These are phyloP conservation scores for Steinernema hermaphroditum DNA, from an alignment of 2,888 invertebrate species.

Conservation along the genomic window DNA sequence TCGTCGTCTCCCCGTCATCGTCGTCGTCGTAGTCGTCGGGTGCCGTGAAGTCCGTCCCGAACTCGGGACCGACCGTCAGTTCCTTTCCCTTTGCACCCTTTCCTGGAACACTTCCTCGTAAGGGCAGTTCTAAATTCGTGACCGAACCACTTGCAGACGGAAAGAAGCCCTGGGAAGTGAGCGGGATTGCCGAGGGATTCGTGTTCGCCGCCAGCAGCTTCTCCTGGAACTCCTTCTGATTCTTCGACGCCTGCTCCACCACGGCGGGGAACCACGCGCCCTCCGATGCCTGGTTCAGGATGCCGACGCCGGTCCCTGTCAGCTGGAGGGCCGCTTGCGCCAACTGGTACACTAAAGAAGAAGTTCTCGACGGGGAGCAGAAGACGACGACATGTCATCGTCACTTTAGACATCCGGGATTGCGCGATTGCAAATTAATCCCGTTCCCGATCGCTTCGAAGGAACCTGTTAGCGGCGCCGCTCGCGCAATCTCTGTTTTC, in stretches of 20 bases:
- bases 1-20: conserved; percentile 14
- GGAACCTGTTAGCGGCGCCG: conserved; percentile 6
- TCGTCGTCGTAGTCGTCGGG: conserved; percentile 22
- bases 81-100: conserved; percentile 11
- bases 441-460: background rate
- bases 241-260: conserved; percentile 50
- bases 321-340: conserved; percentile 62
- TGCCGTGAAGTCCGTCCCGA: conserved; percentile 43
- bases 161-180: conserved; percentile 1
- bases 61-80: conserved; percentile 42
- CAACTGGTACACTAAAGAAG: conserved; percentile 62
- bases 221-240: conserved; percentile 20
- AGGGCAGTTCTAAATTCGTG: no score
- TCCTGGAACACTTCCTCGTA: background rate
- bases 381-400: no score
- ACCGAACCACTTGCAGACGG: background rate
- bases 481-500: conserved; percentile 18
- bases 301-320: conserved; percentile 63
- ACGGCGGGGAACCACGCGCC: conserved; percentile 63
- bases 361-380: conserved; percentile 32
- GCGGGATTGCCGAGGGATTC: background rate
- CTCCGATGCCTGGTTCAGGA: conserved; percentile 62
- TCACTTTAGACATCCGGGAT: background rate
- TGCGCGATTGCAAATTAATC: conserved; percentile 25
- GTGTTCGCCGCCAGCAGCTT: conserved; percentile 11